A percentile compares a stretch with the other conserved stretches of the same genome.
Evolutionary conservation across 1,140 invertebrate genomes (phyloP).

Genomic region (Lutraria rhynchaena): DNA sequence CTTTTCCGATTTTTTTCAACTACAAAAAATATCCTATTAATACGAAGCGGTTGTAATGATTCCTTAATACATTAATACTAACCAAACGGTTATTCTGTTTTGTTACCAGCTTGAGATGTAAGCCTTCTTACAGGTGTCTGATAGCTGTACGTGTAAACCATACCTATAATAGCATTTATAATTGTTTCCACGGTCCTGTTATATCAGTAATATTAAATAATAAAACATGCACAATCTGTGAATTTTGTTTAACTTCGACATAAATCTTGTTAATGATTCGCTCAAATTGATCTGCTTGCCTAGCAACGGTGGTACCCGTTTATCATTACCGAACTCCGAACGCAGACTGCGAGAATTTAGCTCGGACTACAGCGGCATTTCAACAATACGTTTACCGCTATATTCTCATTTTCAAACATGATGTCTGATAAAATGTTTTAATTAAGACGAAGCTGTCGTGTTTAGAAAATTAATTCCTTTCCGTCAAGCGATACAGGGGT

Average conservation of each 20-base stretch:
- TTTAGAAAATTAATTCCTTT: constrained; percentile 43
- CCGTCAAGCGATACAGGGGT: neutral
- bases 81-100: no score
- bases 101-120: no score
- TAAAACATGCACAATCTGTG: constrained; percentile 53
- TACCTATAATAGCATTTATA: neutral
- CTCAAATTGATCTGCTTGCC: constrained; percentile 34
- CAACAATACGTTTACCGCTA: neutral
- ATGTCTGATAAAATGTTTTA: constrained; percentile 41
- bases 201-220: constrained; percentile 49
- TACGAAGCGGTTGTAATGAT: no score
- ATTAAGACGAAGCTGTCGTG: constrained; percentile 27
- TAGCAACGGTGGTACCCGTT: constrained; percentile 29
- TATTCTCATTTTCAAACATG: constrained; percentile 35
- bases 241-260: constrained; percentile 58
- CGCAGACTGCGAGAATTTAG: constrained; percentile 5
- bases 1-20: no score
- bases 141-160: no score
- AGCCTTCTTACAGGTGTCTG: no score
- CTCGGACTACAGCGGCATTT: constrained; percentile 20
- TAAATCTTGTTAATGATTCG: constrained; percentile 54
- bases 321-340: constrained; percentile 27
- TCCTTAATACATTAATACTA: no score
- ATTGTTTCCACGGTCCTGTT: neutral
- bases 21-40: no score